Base-by-base conservation (phyloP, 2,888 invertebrate species). In the Lottia gigantea region DNA sequence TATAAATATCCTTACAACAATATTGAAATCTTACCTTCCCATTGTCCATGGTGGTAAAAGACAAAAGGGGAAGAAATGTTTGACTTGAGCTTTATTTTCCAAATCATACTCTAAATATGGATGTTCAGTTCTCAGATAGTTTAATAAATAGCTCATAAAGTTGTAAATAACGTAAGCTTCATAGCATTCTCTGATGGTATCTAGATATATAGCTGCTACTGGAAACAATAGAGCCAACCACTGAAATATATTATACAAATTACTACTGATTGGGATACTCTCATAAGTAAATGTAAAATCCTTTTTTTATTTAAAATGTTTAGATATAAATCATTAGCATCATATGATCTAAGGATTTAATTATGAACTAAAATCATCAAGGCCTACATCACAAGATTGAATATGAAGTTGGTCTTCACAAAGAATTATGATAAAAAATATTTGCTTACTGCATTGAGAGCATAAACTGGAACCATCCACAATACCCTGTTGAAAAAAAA, bases 381-480 rank as follows among this genome's bases (percentile, higher is more conserved):
- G n/a, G n/a, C n/a, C n/a, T n/a, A n/a, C n/a, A n/a, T n/a, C n/a
- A n/a, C n/a, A n/a, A n/a, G n/a, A n/a, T n/a, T n/a, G n/a, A n/a
- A n/a, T n/a, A n/a, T n/a, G n/a, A n/a, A n/a, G n/a, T n/a, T n/a
- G n/a, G n/a, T n/a, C n/a, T 19, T 49, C 7, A 49, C 2, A 49
- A 49, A 19, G 14, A 49, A 49, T 49, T 49, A 12, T 62, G 55
- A 40, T 15, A 19, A 40, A 31, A 26, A 19, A n/a, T 15, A 12
- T 2, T 11, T 83, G 91, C 93, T 92, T 91, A 95, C 94, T 78
- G 97, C 96, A 92, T 97, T 96, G 12, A 95, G 89, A 61, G 96
- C 95, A 91, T 97, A 97, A 82, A 97, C 96, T 74, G 97, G 97
- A 68, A 97, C 97, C 97, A 97, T 97, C 96, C 97, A 97, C 80